These are phyloP conservation scores for Calidris pugnax DNA, from an alignment of 2,113 vertebrate species.

Conservation along the genomic window DNA sequence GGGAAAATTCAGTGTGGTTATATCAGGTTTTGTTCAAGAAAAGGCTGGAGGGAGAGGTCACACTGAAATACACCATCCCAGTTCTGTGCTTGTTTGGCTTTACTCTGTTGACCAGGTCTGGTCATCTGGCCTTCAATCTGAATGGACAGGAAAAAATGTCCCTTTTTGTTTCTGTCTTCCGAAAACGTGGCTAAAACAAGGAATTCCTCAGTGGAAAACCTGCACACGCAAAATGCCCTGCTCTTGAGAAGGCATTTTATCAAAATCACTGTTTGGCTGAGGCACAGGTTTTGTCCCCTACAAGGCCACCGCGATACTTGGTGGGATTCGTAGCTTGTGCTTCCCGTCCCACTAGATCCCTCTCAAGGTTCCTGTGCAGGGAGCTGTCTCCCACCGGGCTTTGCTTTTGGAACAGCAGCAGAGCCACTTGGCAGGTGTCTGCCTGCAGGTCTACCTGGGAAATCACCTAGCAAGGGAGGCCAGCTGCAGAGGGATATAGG, in stretches of 20 bases:
- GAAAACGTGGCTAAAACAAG: neutral
- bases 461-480: neutral
- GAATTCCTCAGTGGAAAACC: neutral
- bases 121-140: neutral
- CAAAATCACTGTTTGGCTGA: neutral
- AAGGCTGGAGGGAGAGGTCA: neutral
- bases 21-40: neutral
- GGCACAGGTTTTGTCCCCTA: neutral
- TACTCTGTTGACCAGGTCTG: neutral
- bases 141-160: neutral
- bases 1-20: neutral
- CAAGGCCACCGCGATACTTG: neutral
- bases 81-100: neutral
- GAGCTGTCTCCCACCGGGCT: neutral
- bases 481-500: neutral
- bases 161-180: neutral
- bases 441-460: neutral
- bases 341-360: neutral
- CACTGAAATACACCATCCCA: neutral
- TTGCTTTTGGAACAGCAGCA: neutral
- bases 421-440: neutral
- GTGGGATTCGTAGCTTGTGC: neutral
- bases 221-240: neutral
- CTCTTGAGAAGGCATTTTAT: neutral
- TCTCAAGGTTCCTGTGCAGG: neutral